Evolutionary conservation across 2,797 vertebrate genomes (phyloP).

Genomic region (Limosa lapponica): DNA sequence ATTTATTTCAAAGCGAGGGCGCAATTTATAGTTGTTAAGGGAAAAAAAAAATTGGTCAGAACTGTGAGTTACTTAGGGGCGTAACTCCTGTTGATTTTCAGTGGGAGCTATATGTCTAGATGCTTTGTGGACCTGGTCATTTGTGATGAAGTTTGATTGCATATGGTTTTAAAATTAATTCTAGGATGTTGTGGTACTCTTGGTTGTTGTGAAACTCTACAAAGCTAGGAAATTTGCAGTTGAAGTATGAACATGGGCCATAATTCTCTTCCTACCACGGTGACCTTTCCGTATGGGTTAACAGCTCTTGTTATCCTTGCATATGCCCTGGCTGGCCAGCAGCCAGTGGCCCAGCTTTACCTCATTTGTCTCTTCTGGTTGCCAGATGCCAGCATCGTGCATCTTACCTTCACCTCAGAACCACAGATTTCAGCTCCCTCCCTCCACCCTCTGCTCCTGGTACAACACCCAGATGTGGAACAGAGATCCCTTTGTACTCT

Average conservation of each 20-base stretch:
- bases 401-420: not conserved
- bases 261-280: not conserved
- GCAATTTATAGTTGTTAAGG: not conserved
- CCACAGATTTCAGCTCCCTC: not conserved
- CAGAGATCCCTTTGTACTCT: not conserved
- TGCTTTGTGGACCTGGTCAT: not conserved
- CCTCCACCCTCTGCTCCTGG: not conserved
- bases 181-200: not conserved
- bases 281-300: not conserved
- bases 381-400: not conserved
- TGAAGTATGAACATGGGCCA: not conserved
- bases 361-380: not conserved
- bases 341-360: not conserved
- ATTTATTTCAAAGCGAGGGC: not conserved
- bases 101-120: not conserved
- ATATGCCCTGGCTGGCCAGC: not conserved
- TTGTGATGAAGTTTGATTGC: not conserved
- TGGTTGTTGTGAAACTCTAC: not conserved
- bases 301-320: not conserved
- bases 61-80: not conserved
- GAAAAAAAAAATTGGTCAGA: not conserved
- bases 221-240: not conserved
- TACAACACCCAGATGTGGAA: not conserved
- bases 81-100: not conserved
- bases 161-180: not conserved